Conservation (phyloP, 2,113 vertebrate species). For the Gobiocypris rarus region DNA sequence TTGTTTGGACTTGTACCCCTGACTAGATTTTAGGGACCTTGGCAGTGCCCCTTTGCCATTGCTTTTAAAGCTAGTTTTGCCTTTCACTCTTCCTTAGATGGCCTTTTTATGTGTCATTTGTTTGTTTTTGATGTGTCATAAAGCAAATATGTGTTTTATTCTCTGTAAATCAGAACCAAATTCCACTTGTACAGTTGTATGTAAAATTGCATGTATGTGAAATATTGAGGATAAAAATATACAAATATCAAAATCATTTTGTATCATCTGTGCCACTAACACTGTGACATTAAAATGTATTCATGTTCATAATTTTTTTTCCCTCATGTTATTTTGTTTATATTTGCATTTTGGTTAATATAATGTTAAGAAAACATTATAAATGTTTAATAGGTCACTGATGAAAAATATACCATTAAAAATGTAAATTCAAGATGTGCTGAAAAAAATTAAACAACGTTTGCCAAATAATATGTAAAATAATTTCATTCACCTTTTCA, state of each 20-base stretch:
- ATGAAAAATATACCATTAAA: slow-evolving; percentile 15
- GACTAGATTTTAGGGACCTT: slow-evolving; percentile 25
- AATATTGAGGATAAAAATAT: slow-evolving; percentile 16
- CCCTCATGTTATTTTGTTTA: not conserved
- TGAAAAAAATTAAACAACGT: not conserved
- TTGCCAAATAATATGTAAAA: not conserved
- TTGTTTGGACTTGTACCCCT: not conserved
- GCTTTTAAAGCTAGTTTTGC: slow-evolving; percentile 36
- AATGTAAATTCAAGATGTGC: not conserved
- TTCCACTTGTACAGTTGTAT: slow-evolving; percentile 35
- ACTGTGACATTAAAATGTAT: slow-evolving; percentile 5
- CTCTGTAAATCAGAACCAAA: slow-evolving; percentile 33
- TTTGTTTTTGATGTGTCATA: slow-evolving; percentile 43
- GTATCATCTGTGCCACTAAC: slow-evolving; percentile 13
- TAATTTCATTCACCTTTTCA: not conserved
- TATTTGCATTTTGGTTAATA: not conserved
- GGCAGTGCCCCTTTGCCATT: slow-evolving; percentile 19
- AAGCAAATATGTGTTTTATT: not conserved
- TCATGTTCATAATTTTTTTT: not conserved
- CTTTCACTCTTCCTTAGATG: slow-evolving; percentile 41
- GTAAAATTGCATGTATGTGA: slow-evolving; percentile 55
- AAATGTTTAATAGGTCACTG: not conserved
- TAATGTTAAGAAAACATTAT: not conserved
- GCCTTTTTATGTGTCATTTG: slow-evolving; percentile 45
- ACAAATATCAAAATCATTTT: slow-evolving; percentile 15